Evolutionary conservation across 37 sponge, comb jelly and placozoan genomes (phyloP).

Genomic region (Ephydatia muelleri): DNA sequence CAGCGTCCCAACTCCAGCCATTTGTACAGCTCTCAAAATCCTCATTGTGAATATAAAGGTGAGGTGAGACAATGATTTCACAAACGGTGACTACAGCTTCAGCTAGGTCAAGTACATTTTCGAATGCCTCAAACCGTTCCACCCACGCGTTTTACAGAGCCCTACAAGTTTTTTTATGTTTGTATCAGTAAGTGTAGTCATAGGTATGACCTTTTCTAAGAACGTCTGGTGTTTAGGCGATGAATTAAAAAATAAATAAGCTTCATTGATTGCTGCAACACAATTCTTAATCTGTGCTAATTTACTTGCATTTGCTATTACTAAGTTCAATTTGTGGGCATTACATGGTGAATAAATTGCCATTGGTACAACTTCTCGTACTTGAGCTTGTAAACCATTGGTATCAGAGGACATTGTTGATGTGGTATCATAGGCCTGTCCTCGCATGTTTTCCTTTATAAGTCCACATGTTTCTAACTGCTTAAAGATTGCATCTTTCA

Average conservation of each 20-base stretch:
- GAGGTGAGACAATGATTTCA: too few species aligned
- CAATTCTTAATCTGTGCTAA: background rate
- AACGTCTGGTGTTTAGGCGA: background rate
- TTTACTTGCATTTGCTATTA: background rate
- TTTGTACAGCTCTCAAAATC: background rate
- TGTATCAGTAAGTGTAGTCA: background rate
- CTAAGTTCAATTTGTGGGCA: background rate
- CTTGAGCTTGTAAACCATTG: too few species aligned
- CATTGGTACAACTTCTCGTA: background rate
- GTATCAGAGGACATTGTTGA: conserved; percentile 1
- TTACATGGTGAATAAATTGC: background rate
- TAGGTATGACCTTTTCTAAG: background rate
- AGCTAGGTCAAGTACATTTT: too few species aligned
- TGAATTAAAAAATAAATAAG: background rate
- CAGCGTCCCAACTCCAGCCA: background rate
- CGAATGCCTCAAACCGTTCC: too few species aligned
- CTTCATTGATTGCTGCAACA: conserved; percentile 1
- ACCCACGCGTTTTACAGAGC: background rate
- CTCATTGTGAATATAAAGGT: too few species aligned
- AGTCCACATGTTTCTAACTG: background rate
- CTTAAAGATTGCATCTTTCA: background rate
- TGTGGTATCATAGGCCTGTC: background rate
- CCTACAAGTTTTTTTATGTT: background rate
- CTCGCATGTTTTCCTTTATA: background rate
- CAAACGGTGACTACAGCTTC: too few species aligned